Percentiles rank a stretch among this genome's conserved stretches.
These are phyloP conservation scores for Caradrina kadenii DNA, from an alignment of 2,888 invertebrate species.

Conservation along the genomic window DNA sequence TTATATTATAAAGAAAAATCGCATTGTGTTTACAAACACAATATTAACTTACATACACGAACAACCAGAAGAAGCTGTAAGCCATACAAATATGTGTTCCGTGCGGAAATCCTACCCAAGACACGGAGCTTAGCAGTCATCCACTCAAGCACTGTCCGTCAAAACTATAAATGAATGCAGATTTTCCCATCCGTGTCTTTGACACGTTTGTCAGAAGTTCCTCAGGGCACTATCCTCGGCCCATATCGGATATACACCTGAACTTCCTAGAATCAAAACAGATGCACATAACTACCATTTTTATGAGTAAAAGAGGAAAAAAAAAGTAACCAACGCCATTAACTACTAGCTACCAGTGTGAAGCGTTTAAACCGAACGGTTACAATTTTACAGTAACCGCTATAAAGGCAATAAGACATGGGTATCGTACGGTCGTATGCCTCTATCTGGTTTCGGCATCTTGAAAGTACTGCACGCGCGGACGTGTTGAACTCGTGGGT, in stretches of 20 bases:
- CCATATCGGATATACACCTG: conserved; percentile 12
- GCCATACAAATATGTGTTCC: too few species aligned
- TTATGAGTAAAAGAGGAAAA: conserved; percentile 47
- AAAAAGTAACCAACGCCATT: conserved; percentile 47
- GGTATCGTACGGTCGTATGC: conserved; percentile 69
- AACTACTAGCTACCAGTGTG: conserved; percentile 59
- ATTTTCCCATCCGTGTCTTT: not conserved
- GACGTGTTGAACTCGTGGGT: conserved; percentile 79
- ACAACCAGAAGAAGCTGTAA: too few species aligned
- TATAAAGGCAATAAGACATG: conserved; percentile 68
- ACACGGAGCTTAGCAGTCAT: too few species aligned
- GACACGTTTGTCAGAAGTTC: conserved; percentile 9
- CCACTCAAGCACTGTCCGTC: too few species aligned
- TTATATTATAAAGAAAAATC: too few species aligned
- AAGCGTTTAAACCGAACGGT: conserved; percentile 57
- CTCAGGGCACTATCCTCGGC: conserved; percentile 35
- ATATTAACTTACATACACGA: too few species aligned
- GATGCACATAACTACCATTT: conserved; percentile 38
- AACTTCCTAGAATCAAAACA: conserved; percentile 50
- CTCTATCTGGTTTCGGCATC: conserved; percentile 74
- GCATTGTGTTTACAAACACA: too few species aligned
- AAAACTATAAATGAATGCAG: not conserved
- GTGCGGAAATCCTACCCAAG: too few species aligned
- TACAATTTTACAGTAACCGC: conserved; percentile 75
- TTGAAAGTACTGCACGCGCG: conserved; percentile 77